These are phyloP conservation scores for Chionis minor DNA, from an alignment of 2,113 vertebrate genomes.

Conservation along the genomic window DNA sequence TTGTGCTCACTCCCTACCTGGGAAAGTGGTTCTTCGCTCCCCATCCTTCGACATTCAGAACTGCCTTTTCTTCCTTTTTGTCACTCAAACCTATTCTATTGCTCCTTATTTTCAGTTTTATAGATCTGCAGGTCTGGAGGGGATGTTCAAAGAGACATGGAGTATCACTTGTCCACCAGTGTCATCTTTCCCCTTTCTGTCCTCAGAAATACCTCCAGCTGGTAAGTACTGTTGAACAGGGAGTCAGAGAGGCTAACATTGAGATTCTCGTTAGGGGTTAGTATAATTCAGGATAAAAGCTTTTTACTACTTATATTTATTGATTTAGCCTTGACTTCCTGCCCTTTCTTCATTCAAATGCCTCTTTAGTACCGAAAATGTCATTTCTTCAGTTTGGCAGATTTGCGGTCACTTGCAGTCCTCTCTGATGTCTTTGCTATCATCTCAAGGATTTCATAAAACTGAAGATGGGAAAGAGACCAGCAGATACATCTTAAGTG, in stretches of 20 bases:
- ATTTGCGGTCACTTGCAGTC: background rate
- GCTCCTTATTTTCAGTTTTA: background rate
- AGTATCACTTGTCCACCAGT: background rate
- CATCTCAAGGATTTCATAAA: background rate
- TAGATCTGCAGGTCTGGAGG: background rate
- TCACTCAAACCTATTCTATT: background rate
- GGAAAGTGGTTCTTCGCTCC: rapidly evolving
- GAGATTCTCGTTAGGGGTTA: background rate
- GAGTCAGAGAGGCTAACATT: background rate
- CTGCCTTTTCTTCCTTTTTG: background rate
- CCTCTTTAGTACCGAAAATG: background rate
- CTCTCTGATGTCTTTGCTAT: background rate
- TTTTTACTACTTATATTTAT: background rate
- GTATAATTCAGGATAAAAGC: background rate
- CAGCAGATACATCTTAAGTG: background rate
- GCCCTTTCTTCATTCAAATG: background rate
- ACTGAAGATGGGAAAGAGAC: background rate
- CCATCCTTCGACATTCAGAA: background rate
- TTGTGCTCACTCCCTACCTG: background rate
- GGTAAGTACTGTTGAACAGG: background rate
- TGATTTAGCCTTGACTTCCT: background rate
- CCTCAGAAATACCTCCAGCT: background rate
- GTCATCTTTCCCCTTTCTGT: background rate
- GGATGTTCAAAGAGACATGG: background rate
- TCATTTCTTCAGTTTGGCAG: background rate